Evolutionary conservation across 2,797 vertebrate genomes (phyloP), one percentile per base, ranked within the genome.

Genomic region (Lagodon rhomboides): DNA sequence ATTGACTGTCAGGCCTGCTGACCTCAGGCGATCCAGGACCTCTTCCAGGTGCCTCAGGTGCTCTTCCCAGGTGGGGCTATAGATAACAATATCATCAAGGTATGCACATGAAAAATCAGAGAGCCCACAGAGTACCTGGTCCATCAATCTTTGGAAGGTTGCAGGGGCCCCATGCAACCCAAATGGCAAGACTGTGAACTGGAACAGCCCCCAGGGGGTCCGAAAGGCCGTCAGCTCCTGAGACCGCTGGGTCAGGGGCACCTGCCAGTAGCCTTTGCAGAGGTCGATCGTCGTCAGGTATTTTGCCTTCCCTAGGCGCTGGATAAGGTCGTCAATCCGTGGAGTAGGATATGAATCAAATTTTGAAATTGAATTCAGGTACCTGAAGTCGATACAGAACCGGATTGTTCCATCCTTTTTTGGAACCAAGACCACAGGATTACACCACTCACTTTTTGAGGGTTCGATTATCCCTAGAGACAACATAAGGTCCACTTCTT

Each of bases 381-480:
- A 70, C 16, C 60, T 47, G 38, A 74, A 70, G 6, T 66, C 22
- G 4, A 74, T 66, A 4, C 54, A 74, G 11, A 80, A 80, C 1
- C 22, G 11, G 0, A 73, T 67, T 1, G 30, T 66, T 9, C 55
- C 49, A 55, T 78, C 47, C 11, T 77, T 63, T 43, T 63, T 63
- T 0, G 23, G 61, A 1, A 63, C 61, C 43, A 63, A 7, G n/a
- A 47, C 43, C 12, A 63, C 43, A 4, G 43, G 61, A 2, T 18
- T 63, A 27, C 44, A 44, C 61, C 61, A 63, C 2, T 27, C 61
- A 47, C 61, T 63, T 44, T 15, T 44, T 15, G 61, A 63, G 13
- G 3, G 20, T 16, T 69, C 18, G 10, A 34, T 20, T 18, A 38
- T 54, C n/a, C 22, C 44, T 16, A 63, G 12, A 12, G 20, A 41